Conservation (phyloP, 2,113 vertebrate species). For the Clarias batrachus region DNA sequence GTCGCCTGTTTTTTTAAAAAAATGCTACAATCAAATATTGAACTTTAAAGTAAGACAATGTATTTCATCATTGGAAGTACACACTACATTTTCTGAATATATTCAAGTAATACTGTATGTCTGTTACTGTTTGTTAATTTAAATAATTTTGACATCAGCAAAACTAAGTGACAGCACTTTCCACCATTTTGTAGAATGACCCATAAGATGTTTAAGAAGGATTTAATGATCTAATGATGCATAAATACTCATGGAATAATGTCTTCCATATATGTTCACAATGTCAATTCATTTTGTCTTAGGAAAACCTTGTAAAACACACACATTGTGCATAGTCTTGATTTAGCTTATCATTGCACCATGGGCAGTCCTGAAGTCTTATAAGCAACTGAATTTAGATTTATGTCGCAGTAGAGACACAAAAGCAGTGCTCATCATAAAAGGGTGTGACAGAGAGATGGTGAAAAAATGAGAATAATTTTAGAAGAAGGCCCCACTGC, state of each 20-base stretch:
- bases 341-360: neutral
- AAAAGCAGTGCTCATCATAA: neutral
- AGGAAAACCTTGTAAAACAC: neutral
- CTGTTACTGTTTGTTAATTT: too few relatives aligned
- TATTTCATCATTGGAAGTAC: too few relatives aligned
- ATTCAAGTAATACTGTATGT: too few relatives aligned
- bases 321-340: neutral
- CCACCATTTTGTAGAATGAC: too few relatives aligned
- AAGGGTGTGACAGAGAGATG: neutral
- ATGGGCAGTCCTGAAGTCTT: neutral
- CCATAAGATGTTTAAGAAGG: neutral
- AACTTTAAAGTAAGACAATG: too few relatives aligned
- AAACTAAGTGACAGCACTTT: too few relatives aligned
- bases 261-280: neutral
- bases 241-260: neutral
- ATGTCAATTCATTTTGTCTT: neutral
- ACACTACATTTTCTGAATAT: too few relatives aligned
- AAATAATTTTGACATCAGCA: too few relatives aligned
- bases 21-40: too few relatives aligned
- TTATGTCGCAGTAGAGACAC: neutral
- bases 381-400: neutral
- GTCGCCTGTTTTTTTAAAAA: too few relatives aligned
- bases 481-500: too few relatives aligned
- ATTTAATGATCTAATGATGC: neutral
- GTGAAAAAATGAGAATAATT: too few relatives aligned